A percentile compares a stretch with the other conserved stretches of the same genome.
phyloP scores from a whole-genome alignment of 2,113 vertebrate genomes.

The Corythornis madagascariensis region DNA sequence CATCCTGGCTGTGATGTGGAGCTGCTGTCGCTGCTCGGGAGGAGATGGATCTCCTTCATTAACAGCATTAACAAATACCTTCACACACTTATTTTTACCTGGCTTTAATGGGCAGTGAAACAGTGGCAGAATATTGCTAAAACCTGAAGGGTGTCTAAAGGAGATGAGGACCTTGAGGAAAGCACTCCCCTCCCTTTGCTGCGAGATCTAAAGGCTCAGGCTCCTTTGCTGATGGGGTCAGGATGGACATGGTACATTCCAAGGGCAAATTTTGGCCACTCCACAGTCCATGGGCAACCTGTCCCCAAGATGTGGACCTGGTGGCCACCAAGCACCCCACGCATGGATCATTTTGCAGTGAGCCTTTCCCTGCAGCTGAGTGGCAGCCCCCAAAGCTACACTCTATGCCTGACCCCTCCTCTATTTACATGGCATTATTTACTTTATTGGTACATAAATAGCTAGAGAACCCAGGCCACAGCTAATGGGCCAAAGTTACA shows the following conservation, averaged over 20 bases:
- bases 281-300: too few species aligned
- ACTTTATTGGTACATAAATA: background rate
- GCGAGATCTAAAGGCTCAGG: conserved; percentile 53
- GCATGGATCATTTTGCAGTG: background rate
- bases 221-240: background rate
- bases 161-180: conserved; percentile 50
- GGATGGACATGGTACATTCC: background rate
- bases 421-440: background rate
- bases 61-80: conserved; percentile 75
- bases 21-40: conserved; percentile 46
- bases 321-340: background rate
- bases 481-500: background rate
- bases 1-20: conserved; percentile 22
- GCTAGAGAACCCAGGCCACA: background rate
- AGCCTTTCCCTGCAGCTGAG: background rate
- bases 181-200: background rate
- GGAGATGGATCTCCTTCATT: conserved; percentile 76
- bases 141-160: conserved; percentile 80
- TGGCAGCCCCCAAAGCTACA: background rate
- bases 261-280: background rate
- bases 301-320: background rate
- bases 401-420: background rate
- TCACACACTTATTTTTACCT: conserved; percentile 64
- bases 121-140: conserved; percentile 69
- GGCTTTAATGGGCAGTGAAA: conserved; percentile 75